Conservation (phyloP, 2,888 invertebrate genomes). For the Morpho helenor region DNA sequence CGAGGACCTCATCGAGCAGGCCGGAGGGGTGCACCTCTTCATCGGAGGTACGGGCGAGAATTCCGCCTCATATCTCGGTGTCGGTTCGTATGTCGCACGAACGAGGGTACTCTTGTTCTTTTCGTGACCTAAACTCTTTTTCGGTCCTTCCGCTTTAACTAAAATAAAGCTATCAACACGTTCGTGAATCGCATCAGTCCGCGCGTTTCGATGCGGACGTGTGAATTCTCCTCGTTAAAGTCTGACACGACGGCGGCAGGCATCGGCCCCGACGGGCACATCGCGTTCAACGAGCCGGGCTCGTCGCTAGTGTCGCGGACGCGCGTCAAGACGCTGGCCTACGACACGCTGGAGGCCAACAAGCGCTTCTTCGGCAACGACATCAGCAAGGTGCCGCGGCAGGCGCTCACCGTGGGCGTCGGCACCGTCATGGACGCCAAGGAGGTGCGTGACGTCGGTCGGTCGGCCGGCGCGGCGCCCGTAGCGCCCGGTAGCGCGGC, state of each 20-base stretch:
- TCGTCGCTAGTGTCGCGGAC: constrained; percentile 97
- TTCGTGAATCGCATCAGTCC: too few relatives aligned
- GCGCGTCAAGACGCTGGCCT: constrained; percentile 96
- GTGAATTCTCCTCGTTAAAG: too few relatives aligned
- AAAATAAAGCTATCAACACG: too few relatives aligned
- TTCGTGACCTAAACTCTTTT: too few relatives aligned
- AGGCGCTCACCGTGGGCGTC: constrained; percentile 98
- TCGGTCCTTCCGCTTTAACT: too few relatives aligned
- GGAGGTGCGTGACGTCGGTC: constrained; percentile 71
- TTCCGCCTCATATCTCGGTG: too few relatives aligned
- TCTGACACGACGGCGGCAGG: constrained; percentile 67
- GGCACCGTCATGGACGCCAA: constrained; percentile 99
- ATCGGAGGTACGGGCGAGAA: constrained; percentile 85
- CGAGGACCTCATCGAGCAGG: constrained; percentile 89
- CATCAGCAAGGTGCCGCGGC: constrained; percentile 94
- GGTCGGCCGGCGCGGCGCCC: too few relatives aligned
- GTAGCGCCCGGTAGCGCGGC: too few relatives aligned
- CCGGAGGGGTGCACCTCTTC: constrained; percentile 97
- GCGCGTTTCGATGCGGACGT: too few relatives aligned
- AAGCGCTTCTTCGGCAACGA: constrained; percentile 98
- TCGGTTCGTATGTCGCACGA: too few relatives aligned
- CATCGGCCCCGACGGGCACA: constrained; percentile 99
- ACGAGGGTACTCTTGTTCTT: too few relatives aligned
- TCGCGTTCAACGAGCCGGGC: constrained; percentile 99
- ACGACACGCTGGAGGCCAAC: constrained; percentile 98